Base-by-base conservation (phyloP, 2,113 vertebrate genomes). In the Ictalurus furcatus region DNA sequence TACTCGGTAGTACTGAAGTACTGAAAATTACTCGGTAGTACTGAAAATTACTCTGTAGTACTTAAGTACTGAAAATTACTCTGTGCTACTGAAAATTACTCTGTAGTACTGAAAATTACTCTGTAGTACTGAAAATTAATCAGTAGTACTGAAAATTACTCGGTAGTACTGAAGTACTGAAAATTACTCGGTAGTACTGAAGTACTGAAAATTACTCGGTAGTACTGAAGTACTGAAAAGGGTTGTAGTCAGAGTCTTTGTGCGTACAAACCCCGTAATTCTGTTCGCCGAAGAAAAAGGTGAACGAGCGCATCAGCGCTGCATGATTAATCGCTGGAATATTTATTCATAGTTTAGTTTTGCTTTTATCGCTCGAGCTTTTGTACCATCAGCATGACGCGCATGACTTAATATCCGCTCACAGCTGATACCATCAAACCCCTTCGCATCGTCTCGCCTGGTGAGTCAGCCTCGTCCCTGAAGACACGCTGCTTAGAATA, bases 371-470 rank as follows among this genome's bases (percentile, higher is more conserved):
- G 6, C 54, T 59, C 9, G 0, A 2, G 54, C 80, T 59, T 82
- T 82, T 59, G 37, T 82, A 59, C 59, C 12, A 59, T 37, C 19
- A 6, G 52, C n/a, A 37, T 8, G 54, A 59, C 80, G 2, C 1
- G 80, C n/a, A 59, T 48, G 80, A 58, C 8, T 59, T 59, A 37
- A 61, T 83, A 61, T 83, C 56, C 80, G 56, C 58, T 83, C 58
- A 23, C 30, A 11, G 4, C 30, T 23, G 80, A 59, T 59, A 34
- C 4, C 54, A 82, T 82, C 80, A 25, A 21, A 13, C 80, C 19
- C 30, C 37, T 48, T 40, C 58, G 17, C 81, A 3, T 23, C 19
- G 34, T 40, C 81, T 61, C 58, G 21, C 11, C 80, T 83, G 54
- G 23, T 83, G 54, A 83, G 8, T 83, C 80, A 61, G 56, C 58